Base-by-base conservation (phyloP, 2,113 vertebrate genomes). In the Nerophis lumbriciformis region DNA sequence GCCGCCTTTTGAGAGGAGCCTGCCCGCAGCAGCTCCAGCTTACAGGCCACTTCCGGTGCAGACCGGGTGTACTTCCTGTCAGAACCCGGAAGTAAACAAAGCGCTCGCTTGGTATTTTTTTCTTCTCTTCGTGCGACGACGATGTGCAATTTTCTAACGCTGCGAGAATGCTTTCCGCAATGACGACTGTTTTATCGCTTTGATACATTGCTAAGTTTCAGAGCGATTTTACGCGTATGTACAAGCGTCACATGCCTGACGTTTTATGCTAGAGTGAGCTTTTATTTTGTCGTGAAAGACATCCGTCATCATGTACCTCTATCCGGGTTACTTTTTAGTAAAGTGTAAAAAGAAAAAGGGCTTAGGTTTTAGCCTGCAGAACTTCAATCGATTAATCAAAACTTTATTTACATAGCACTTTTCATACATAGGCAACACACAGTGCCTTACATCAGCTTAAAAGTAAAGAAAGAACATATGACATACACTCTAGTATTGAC, bases 1-100 rank as follows among this genome's bases (percentile, higher is more conserved):
- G 66, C 61, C 63, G 72, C 72, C 57, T 65, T 49, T 73, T 48
- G 55, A n/a, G 55, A 19, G 39, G 39, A 57, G 55, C 12, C 10
- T 57, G 39, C 39, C 55, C n/a, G 55, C 38, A 44, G 10, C 16
- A 57, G 38, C 55, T 21, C 55, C 55, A 45, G 55, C 55, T 57
- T 11, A 44, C 39, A 57, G 55, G 55, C 55, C 55, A 57, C 38
- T 57, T 57, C 55, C 55, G 55, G 55, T 57, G 55, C 39, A 21
- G 55, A 9, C 38, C 44, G 38, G n/a, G 6, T 57, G 6, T 12
- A 57, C 55, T 57, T 57, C 55, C 55, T 57, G 38, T 44, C n/a
- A 16, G 5, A 21, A 57, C 11, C 55, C 38, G 55, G 55, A 57
- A 57, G 55, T 57, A 57, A 57, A 57, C 39, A 57, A 57, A 57